phyloP scores from a whole-genome alignment of 2,888 invertebrate species.

The Drosophila pseudotalamancana region DNA sequence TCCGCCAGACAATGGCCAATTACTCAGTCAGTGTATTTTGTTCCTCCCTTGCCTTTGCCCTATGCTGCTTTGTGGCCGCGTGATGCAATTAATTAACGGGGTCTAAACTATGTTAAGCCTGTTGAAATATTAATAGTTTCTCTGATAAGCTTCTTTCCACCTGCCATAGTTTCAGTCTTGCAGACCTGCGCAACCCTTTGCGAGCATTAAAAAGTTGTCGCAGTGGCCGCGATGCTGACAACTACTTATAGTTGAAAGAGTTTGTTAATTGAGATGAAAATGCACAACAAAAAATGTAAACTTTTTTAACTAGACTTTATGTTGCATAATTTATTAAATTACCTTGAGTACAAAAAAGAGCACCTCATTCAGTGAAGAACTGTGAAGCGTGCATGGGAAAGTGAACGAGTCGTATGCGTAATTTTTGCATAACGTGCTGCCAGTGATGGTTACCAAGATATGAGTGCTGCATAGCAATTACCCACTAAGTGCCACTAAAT shows the following conservation, averaged over 20 bases:
- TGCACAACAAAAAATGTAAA: neutral
- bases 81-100: slow-evolving; percentile 38
- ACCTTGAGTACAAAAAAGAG: neutral
- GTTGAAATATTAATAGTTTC: slow-evolving; percentile 20
- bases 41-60: neutral
- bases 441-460: neutral
- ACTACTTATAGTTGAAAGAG: slow-evolving; percentile 20
- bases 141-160: neutral
- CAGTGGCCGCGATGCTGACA: slow-evolving; percentile 5
- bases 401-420: neutral
- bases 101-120: slow-evolving; percentile 9
- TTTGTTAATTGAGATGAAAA: slow-evolving; percentile 17
- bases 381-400: neutral
- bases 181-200: slow-evolving; percentile 24
- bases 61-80: neutral
- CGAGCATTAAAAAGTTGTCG: slow-evolving; percentile 42
- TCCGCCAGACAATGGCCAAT: slow-evolving; percentile 39
- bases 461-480: slow-evolving; percentile 19
- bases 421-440: slow-evolving; percentile 5
- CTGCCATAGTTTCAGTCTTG: neutral
- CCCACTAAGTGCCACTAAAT: slow-evolving; percentile 17
- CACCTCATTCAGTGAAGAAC: neutral
- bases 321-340: neutral
- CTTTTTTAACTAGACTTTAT: neutral
- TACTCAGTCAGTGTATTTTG: slow-evolving; percentile 33